Percentiles rank a stretch among this genome's conserved stretches.
Conservation (phyloP, 2,888 invertebrate genomes). For the Ochropleura leucogaster region DNA sequence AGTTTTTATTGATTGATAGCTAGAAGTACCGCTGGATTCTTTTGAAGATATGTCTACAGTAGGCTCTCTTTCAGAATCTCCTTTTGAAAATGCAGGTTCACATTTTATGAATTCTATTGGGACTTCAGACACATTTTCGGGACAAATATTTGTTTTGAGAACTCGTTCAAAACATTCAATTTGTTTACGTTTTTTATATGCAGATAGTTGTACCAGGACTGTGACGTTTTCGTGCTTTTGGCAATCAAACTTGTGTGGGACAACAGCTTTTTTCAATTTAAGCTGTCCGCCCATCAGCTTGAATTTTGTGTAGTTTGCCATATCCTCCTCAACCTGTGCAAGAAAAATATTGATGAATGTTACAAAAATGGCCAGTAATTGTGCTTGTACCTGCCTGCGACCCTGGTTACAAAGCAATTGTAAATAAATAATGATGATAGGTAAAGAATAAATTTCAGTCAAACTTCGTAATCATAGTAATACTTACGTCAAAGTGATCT, state of each 20-base stretch:
- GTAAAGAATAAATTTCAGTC: not conserved
- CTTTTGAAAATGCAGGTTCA: constrained; percentile 27
- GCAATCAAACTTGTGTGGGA: constrained; percentile 41
- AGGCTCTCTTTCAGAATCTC: not conserved
- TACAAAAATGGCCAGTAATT: not conserved
- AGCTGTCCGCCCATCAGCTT: constrained; percentile 10
- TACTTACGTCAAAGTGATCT: constrained; percentile 47
- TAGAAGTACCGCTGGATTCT: not conserved
- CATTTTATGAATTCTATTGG: constrained; percentile 38
- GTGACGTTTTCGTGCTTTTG: constrained; percentile 28
- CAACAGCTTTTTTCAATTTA: constrained; percentile 32
- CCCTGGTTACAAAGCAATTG: not conserved
- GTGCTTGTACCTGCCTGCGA: not conserved
- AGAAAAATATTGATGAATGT: constrained; percentile 13
- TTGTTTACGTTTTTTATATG: constrained; percentile 36
- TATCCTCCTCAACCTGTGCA: constrained; percentile 24
- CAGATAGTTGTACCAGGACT: constrained; percentile 26
- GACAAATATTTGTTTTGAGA: constrained; percentile 21
- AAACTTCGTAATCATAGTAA: constrained; percentile 8
- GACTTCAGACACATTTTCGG: constrained; percentile 33
- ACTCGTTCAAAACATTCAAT: constrained; percentile 21
- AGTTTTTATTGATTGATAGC: not conserved
- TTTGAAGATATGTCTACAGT: not conserved
- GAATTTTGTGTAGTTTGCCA: constrained; percentile 19
- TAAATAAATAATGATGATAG: not conserved